phyloP scores from a whole-genome alignment of 2,888 invertebrate genomes.

The Aricia artaxerxes region DNA sequence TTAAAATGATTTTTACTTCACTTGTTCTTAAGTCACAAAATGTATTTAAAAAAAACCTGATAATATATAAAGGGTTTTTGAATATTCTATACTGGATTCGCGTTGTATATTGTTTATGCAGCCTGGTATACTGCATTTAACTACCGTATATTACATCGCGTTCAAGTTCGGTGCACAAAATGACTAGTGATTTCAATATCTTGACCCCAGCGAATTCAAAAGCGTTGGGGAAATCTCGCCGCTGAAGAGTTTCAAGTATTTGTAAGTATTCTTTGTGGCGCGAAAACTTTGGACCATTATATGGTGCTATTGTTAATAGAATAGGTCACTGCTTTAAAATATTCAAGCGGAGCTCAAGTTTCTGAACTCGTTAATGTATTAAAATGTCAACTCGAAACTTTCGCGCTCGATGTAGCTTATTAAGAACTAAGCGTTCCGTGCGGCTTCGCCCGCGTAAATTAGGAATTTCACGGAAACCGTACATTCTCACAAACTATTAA shows the following conservation, averaged over 20 bases:
- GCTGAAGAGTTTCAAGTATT: conserved; percentile 19
- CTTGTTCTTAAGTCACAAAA: too few relatives aligned
- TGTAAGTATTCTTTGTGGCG: conserved; percentile 27
- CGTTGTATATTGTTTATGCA: too few relatives aligned
- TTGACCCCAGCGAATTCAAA: conserved; percentile 22
- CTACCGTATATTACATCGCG: background rate
- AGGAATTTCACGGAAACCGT: too few relatives aligned
- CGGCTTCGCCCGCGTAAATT: too few relatives aligned
- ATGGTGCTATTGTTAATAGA: conserved; percentile 24
- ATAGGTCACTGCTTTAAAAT: conserved; percentile 18
- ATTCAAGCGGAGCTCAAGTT: conserved; percentile 14
- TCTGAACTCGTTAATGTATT: conserved; percentile 27
- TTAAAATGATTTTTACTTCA: too few relatives aligned
- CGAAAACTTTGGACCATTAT: conserved; percentile 25
- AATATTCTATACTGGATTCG: too few relatives aligned
- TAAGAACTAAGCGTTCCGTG: background rate
- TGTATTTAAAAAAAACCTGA: too few relatives aligned
- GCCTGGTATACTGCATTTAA: too few relatives aligned
- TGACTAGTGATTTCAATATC: conserved; percentile 13
- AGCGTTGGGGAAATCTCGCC: conserved; percentile 2
- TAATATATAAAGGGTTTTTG: too few relatives aligned
- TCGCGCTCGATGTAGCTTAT: background rate
- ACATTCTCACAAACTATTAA: too few relatives aligned
- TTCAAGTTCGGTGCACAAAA: background rate
- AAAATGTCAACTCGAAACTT: conserved; percentile 16